Conservation (phyloP, 2,797 vertebrate species). For the Calcarius lapponicus region DNA sequence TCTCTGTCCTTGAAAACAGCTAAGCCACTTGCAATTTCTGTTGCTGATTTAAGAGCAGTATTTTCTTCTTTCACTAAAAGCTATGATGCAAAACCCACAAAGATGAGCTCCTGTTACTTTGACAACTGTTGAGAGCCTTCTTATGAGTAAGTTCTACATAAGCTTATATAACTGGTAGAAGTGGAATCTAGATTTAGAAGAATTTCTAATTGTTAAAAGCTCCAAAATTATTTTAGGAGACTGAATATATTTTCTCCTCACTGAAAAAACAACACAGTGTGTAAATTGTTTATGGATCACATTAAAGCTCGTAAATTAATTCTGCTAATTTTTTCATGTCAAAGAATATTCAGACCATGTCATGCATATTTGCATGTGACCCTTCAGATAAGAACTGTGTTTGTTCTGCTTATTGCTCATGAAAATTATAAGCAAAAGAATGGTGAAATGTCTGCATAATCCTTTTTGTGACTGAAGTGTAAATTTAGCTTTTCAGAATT, state of each 20-base stretch:
- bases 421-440: slow-evolving; percentile 17
- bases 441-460: neutral
- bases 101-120: neutral
- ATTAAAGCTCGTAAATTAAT: neutral
- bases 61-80: neutral
- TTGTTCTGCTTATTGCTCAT: neutral
- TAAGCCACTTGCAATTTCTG: neutral
- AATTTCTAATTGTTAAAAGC: neutral
- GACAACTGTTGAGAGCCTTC: neutral
- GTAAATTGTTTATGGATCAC: neutral
- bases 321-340: neutral
- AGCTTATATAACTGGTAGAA: neutral
- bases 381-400: neutral
- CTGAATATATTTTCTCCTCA: neutral
- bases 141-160: neutral
- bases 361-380: neutral
- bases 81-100: neutral
- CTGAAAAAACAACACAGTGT: neutral
- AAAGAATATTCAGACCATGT: neutral
- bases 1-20: neutral
- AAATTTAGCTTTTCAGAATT: slow-evolving; percentile 6
- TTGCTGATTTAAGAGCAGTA: neutral
- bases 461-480: slow-evolving; percentile 13
- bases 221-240: neutral
- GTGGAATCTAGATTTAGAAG: neutral